phyloP scores from a whole-genome alignment of 1,140 invertebrate species.

The Hyphantria cunea region DNA sequence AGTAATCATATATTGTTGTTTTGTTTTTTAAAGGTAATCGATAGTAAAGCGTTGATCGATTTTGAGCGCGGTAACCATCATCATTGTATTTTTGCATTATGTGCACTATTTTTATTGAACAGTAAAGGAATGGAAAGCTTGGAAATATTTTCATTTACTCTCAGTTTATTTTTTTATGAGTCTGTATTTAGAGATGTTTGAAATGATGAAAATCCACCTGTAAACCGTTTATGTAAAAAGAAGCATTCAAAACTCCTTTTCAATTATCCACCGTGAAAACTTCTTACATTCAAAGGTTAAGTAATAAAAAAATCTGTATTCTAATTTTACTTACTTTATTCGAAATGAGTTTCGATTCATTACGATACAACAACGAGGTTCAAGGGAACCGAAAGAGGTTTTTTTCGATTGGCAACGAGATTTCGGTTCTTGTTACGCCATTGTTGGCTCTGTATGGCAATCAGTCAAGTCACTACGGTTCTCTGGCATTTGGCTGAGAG shows the following conservation, averaged over 20 bases:
- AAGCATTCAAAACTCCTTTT: too few species aligned
- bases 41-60: background rate
- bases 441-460: slow-evolving; percentile 29
- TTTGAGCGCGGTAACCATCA: background rate
- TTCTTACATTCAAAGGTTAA: too few species aligned
- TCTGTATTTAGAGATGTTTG: too few species aligned
- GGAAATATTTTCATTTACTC: too few species aligned
- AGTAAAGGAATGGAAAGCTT: too few species aligned
- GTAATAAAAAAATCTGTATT: background rate
- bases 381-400: background rate
- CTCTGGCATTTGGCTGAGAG: slow-evolving; percentile 1
- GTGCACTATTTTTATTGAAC: too few species aligned
- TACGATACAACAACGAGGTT: background rate
- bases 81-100: background rate
- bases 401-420: background rate
- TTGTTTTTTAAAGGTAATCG: background rate
- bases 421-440: slow-evolving; percentile 31
- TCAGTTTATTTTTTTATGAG: too few species aligned
- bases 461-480: slow-evolving; percentile 30
- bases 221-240: too few species aligned
- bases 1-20: background rate
- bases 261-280: too few species aligned
- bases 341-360: background rate
- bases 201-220: too few species aligned
- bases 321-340: background rate